Percentiles rank a stretch among this genome's conserved stretches.
These are phyloP conservation scores for Taenaris catops DNA, from an alignment of 2,888 invertebrate genomes.

Conservation along the genomic window DNA sequence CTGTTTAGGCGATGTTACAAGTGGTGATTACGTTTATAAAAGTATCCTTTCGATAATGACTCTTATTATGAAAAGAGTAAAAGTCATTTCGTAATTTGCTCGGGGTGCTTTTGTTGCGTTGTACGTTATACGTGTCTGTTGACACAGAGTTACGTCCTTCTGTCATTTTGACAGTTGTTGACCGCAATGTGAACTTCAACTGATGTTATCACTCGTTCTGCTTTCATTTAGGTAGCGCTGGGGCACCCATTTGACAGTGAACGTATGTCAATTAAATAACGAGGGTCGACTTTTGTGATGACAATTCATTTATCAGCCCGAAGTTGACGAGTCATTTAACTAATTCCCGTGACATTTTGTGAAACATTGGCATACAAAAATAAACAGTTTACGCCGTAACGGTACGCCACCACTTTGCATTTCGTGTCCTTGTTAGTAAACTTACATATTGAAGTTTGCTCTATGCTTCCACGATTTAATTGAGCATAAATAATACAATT, in stretches of 20 bases:
- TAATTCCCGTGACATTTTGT: too few species aligned
- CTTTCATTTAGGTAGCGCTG: conserved; percentile 18
- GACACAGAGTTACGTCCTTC: conserved; percentile 19
- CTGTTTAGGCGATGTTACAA: conserved; percentile 36
- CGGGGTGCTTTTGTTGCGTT: conserved; percentile 1
- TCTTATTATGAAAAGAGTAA: conserved; percentile 14
- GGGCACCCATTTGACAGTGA: conserved; percentile 14
- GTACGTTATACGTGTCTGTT: conserved; percentile 18
- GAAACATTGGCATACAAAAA: too few species aligned
- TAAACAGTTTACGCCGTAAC: too few species aligned
- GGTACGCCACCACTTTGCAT: too few species aligned
- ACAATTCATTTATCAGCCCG: conserved; percentile 11
- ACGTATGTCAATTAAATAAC: conserved; percentile 19
- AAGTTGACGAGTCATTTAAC: not conserved
- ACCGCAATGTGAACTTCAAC: conserved; percentile 19
- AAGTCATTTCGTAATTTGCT: conserved; percentile 6
- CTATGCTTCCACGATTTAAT: too few species aligned
- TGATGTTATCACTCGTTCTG: conserved; percentile 20
- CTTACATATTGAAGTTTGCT: too few species aligned
- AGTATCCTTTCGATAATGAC: conserved; percentile 7
- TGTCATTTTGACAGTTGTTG: conserved; percentile 21
- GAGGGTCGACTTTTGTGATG: conserved; percentile 15
- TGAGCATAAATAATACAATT: too few species aligned
- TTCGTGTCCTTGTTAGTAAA: too few species aligned
- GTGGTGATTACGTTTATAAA: conserved; percentile 37